Conservation (phyloP, 2,888 invertebrate species). For the Hermodice carunculata region DNA sequence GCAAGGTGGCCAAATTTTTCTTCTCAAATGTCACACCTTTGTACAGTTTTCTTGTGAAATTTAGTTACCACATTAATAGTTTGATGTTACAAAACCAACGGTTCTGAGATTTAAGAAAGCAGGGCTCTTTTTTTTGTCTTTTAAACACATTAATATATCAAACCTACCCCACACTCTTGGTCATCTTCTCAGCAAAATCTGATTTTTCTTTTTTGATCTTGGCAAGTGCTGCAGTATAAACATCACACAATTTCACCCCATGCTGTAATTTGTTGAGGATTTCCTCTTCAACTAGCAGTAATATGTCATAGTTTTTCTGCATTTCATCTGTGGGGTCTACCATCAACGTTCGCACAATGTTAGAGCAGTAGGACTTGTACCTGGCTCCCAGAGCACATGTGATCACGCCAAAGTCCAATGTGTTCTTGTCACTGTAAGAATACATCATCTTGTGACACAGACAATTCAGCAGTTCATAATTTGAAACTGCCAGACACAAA, state of each 20-base stretch:
- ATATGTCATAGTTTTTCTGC: slow-evolving; percentile 88
- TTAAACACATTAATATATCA: neutral
- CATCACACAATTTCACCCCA: slow-evolving; percentile 47
- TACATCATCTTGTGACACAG: neutral
- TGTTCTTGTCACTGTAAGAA: slow-evolving; percentile 86
- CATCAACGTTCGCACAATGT: slow-evolving; percentile 94
- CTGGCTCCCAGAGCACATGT: slow-evolving; percentile 94
- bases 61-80: no score
- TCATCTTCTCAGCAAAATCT: slow-evolving; percentile 81
- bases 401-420: slow-evolving; percentile 95
- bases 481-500: no score
- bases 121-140: no score
- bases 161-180: slow-evolving; percentile 88
- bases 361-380: slow-evolving; percentile 98
- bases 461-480: no score
- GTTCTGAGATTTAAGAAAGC: no score
- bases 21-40: no score
- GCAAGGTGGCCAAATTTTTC: no score
- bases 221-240: slow-evolving; percentile 32
- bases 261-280: slow-evolving; percentile 86
- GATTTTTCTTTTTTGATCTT: slow-evolving; percentile 38
- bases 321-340: slow-evolving; percentile 88
- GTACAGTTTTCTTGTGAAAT: no score
- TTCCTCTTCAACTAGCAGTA: slow-evolving; percentile 90
- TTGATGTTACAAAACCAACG: no score